These are phyloP conservation scores for Cepaea hortensis DNA, from an alignment of 2,888 invertebrate species.

Conservation along the genomic window DNA sequence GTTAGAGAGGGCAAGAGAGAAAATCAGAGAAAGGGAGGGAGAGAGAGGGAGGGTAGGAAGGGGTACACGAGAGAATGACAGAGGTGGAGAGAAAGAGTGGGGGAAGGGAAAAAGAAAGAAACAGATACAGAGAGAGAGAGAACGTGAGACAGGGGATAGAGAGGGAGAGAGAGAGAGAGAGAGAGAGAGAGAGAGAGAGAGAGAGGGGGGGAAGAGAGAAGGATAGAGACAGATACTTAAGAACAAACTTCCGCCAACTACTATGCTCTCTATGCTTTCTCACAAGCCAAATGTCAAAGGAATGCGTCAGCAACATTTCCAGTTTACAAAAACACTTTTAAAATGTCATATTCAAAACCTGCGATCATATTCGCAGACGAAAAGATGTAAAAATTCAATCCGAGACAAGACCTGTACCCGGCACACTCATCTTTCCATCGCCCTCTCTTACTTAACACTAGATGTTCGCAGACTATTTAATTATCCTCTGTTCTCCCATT, in stretches of 20 bases:
- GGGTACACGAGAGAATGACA: too few relatives aligned
- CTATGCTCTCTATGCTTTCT: too few relatives aligned
- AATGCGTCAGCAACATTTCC: too few relatives aligned
- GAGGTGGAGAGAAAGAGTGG: too few relatives aligned
- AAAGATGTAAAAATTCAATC: neutral
- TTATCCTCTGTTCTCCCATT: conserved; percentile 32
- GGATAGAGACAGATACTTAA: neutral
- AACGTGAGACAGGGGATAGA: too few relatives aligned
- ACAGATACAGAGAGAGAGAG: too few relatives aligned
- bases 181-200: neutral
- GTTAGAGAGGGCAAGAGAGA: too few relatives aligned
- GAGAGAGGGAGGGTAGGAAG: too few relatives aligned
- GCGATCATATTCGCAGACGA: neutral
- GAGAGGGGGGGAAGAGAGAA: neutral
- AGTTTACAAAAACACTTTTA: neutral
- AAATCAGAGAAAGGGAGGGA: too few relatives aligned
- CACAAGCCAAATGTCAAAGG: too few relatives aligned
- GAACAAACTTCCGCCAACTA: too few relatives aligned
- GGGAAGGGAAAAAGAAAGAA: neutral
- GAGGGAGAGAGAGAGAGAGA: neutral
- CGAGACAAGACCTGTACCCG: neutral
- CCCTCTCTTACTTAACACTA: conserved; percentile 1
- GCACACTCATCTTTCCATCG: neutral
- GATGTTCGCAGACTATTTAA: conserved; percentile 37
- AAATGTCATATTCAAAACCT: neutral